Percentiles rank a stretch among this genome's conserved stretches.
Evolutionary conservation across 2,888 invertebrate genomes (phyloP).

Genomic region (Ornithoptera alexandrae): DNA sequence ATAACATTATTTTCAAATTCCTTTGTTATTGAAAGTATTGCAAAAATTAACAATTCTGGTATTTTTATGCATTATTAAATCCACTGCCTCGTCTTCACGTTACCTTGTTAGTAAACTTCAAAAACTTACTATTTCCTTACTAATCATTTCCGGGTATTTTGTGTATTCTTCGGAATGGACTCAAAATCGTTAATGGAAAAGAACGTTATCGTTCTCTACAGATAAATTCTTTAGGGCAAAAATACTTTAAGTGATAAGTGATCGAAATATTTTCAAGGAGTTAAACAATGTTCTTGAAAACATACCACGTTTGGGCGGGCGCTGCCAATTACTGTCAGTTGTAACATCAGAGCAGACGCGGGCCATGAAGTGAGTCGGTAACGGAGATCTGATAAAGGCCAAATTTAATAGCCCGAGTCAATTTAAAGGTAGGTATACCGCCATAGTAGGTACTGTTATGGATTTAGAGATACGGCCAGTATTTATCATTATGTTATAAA

Average conservation of each 20-base stretch:
- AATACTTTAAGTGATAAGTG: background rate
- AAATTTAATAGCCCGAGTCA: too few species aligned
- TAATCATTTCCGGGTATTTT: background rate
- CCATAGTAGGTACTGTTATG: too few species aligned
- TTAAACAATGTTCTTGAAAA: background rate
- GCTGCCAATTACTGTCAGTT: too few species aligned
- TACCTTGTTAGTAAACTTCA: background rate
- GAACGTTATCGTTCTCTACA: background rate
- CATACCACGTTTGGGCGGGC: background rate
- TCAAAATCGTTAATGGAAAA: background rate
- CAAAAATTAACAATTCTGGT: background rate
- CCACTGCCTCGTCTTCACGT: background rate
- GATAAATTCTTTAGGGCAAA: background rate
- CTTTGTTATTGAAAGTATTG: slow-evolving; percentile 1
- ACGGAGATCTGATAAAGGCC: too few species aligned
- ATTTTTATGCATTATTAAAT: slow-evolving; percentile 11
- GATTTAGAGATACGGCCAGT: too few species aligned
- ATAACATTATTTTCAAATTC: background rate
- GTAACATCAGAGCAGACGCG: too few species aligned
- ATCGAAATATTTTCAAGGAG: background rate
- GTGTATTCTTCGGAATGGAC: background rate
- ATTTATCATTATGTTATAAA: too few species aligned
- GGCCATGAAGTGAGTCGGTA: too few species aligned
- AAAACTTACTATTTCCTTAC: background rate
- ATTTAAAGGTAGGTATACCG: too few species aligned